Evolutionary conservation across 2,113 vertebrate genomes (phyloP), one percentile per base, ranked within the genome.

Genomic region (Bujurquina vittata): DNA sequence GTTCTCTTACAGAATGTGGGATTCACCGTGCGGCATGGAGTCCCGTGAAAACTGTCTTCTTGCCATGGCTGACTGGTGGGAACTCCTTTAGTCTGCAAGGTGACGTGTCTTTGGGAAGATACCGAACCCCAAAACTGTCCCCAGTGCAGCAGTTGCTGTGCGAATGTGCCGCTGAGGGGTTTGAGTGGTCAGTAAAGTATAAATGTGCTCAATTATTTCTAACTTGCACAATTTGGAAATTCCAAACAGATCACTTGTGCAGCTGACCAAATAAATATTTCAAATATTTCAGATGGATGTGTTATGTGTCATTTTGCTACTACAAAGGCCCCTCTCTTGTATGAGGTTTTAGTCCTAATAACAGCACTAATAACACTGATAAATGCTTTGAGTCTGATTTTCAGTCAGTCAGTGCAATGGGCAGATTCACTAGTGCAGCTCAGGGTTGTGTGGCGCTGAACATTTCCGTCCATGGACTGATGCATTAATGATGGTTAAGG

Each of bases 221-320:
- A 29, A 23, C 40, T 49, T 0, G 63, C 0, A 1, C n/a, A n/a
- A n/a, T n/a, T n/a, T n/a, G n/a, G 40, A 49, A 2, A 3, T 46
- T 11, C 22, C 40, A 67, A 18, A 61, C 22, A 67, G 0, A 49
- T 67, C 22, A 1, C 29, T 18, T 29, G 8, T 67, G 26, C 40
- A 0, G 40, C 18, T 10, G 18, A 35, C 31, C 10, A 1, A 62
- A 35, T 20, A 54, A 17, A 54, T 54, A 54, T 20, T 18, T 20
- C 18, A 20, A 9, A 18, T 54, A 18, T 9, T 3, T 8, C 18
- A 20, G 52, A 54, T 31, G 31, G 5, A 31, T 33, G 31, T 31
- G 29, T 31, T 31, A 4, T 31, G 29, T 33, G 31, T 33, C 31
- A 11, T 40, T 40, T 10, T 11, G 10, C 9, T 11, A 40, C 2